These are phyloP conservation scores for Apomyelois bistriatella DNA, from an alignment of 2,888 invertebrate species.

Conservation along the genomic window DNA sequence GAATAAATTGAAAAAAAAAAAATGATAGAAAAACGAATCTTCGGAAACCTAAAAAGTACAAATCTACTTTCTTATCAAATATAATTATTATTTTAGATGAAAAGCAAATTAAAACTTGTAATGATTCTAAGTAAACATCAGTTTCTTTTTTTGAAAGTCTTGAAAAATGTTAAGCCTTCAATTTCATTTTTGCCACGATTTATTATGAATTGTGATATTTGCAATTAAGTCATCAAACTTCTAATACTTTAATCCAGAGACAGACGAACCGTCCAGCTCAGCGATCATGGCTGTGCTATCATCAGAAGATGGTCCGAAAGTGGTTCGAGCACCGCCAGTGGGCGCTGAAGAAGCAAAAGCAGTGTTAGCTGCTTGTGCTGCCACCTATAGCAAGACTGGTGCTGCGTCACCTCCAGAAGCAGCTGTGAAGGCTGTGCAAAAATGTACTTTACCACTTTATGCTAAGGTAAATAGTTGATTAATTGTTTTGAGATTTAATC, in stretches of 20 bases:
- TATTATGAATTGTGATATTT: no score
- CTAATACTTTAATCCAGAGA: slow-evolving; percentile 42
- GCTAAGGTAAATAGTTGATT: slow-evolving; percentile 75
- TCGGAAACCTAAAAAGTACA: no score
- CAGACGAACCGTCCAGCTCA: slow-evolving; percentile 67
- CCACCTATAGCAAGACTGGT: slow-evolving; percentile 61
- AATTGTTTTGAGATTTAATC: neutral
- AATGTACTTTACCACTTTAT: slow-evolving; percentile 84
- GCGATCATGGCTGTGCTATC: slow-evolving; percentile 75
- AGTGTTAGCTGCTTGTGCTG: slow-evolving; percentile 62
- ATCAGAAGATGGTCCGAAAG: slow-evolving; percentile 65
- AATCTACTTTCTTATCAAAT: no score
- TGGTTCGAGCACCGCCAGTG: slow-evolving; percentile 65
- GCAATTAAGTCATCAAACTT: no score
- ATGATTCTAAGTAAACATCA: no score
- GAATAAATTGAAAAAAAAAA: no score
- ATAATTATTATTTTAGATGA: no score
- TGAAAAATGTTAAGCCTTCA: no score
- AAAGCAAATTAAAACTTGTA: no score
- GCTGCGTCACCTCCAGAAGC: slow-evolving; percentile 82
- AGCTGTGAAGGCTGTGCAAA: slow-evolving; percentile 81
- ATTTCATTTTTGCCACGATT: no score
- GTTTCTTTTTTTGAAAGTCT: no score
- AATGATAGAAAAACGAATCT: no score
- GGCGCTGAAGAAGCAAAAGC: slow-evolving; percentile 65